These are phyloP conservation scores for Chionomys nivalis DNA, from an alignment of 2,113 vertebrate genomes.

Conservation along the genomic window DNA sequence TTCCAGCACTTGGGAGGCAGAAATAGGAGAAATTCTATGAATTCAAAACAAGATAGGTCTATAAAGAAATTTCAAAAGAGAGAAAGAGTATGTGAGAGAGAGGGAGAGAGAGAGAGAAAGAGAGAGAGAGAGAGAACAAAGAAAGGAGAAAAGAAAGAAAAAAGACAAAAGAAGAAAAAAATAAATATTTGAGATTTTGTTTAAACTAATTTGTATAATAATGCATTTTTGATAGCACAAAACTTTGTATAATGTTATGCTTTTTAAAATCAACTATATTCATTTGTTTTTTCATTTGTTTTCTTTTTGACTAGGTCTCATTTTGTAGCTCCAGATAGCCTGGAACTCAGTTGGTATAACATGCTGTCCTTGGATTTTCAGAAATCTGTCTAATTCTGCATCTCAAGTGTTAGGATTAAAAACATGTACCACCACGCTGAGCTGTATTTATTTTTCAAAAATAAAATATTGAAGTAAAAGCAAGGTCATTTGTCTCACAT, in stretches of 20 bases:
- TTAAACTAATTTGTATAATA: background rate
- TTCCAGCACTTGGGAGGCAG: background rate
- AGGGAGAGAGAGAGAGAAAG: too few relatives aligned
- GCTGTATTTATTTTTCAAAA: background rate
- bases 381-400: background rate
- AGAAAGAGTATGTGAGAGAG: too few relatives aligned
- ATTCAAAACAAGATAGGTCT: background rate
- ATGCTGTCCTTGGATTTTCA: background rate
- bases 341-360: background rate
- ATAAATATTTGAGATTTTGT: background rate
- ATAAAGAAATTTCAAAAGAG: background rate
- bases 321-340: background rate
- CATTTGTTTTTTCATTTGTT: background rate
- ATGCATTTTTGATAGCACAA: background rate
- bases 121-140: too few relatives aligned
- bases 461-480: background rate
- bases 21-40: background rate
- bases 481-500: background rate
- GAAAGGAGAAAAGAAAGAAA: fast-evolving
- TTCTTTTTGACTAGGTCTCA: background rate
- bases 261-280: background rate
- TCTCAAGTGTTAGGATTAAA: background rate
- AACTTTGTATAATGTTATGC: background rate
- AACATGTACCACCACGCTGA: background rate
- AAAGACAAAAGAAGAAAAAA: background rate